Evolutionary conservation across 2,888 invertebrate genomes (phyloP).

Genomic region (Philonicus albiceps): DNA sequence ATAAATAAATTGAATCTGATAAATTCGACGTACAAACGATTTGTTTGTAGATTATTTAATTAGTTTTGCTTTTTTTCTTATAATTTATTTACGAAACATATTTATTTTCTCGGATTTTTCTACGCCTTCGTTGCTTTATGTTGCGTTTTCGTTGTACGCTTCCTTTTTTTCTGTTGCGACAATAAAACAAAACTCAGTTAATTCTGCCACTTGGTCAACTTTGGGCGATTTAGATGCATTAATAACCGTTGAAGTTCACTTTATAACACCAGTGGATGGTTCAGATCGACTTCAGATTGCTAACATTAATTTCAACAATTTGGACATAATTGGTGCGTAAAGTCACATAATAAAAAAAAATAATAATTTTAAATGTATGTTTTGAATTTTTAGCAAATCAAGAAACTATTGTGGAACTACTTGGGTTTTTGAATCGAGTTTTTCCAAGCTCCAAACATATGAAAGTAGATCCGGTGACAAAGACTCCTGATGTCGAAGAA

Average conservation of each 20-base stretch:
- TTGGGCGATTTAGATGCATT: constrained; percentile 72
- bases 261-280: constrained; percentile 66
- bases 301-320: constrained; percentile 90
- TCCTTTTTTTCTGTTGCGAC: constrained; percentile 20
- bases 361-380: neutral
- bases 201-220: constrained; percentile 54
- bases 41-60: neutral
- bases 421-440: constrained; percentile 85
- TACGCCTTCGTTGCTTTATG: constrained; percentile 53
- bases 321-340: constrained; percentile 85
- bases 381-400: constrained; percentile 77
- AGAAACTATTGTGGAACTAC: constrained; percentile 91
- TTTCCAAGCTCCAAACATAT: constrained; percentile 60
- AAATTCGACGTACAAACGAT: neutral
- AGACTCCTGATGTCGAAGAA: neutral
- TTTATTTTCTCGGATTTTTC: constrained; percentile 16
- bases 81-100: constrained; percentile 28
- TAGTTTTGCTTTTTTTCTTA: neutral
- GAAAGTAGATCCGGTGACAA: constrained; percentile 34
- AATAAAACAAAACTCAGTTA: constrained; percentile 49
- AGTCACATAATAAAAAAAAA: neutral
- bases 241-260: constrained; percentile 81
- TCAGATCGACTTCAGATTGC: constrained; percentile 73
- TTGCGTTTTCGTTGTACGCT: constrained; percentile 52
- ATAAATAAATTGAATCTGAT: neutral